Evolutionary conservation across 1,140 invertebrate genomes (phyloP), one percentile per base, ranked within the genome.

Genomic region (Drosophila obscura): DNA sequence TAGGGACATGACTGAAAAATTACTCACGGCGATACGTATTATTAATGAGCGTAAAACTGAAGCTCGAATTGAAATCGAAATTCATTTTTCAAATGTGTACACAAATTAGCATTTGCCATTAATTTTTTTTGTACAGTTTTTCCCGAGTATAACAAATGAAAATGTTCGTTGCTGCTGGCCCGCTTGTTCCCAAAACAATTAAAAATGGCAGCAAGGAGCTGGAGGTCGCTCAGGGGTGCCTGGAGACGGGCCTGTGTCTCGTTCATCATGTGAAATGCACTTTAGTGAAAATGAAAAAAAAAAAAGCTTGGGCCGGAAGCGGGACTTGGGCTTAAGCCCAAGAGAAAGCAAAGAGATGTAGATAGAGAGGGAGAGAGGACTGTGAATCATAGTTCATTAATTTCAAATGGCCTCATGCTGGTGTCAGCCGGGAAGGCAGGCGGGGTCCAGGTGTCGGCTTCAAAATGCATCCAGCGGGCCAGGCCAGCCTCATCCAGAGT

Each of bases 201-300:
- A 87, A 78, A 85, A 85, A 50, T 61, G 13, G 64, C 75, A 68
- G 53, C 48, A 60, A 66, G 60, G 49, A 46, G 19, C 19, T 8
- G 15, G 11, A 11, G 22, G 35, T 15, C 41, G 6, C 46, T 31
- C 8, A 1, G 5, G 19, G 56, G 19, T 61, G 45, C 16, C 44
- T n/a, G 19, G 31, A 28, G n/a, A 19, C 26, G 31, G 46, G 53
- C 26, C 31, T 9, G 55, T 28, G 43, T 48, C 73, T 82, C 79
- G 81, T 84, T 77, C 81, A 84, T 84, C 81, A 87, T 87, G 67
- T 58, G 59, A 69, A 84, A 87, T 87, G 82, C 82, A 87, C 80
- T 85, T 84, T 77, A 64, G 81, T 74, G 64, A 46, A 85, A 82
- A 81, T 84, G 77, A 80, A 85, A 77, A 77, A 77, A 71, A 73